Evolutionary conservation across 2,797 vertebrate genomes (phyloP).

Genomic region (Clamator glandarius): DNA sequence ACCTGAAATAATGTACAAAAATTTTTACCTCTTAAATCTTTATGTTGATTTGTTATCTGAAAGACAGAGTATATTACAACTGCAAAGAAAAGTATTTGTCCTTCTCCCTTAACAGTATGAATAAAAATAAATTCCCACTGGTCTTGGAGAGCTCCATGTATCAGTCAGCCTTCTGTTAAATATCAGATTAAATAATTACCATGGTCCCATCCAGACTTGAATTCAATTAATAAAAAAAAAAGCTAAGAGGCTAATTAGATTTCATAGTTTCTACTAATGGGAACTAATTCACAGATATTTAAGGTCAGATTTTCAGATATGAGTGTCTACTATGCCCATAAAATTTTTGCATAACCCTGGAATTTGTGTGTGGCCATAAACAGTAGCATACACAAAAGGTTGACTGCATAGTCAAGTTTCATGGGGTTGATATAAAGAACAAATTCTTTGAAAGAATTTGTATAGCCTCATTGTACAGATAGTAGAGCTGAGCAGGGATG

Average conservation of each 20-base stretch:
- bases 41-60: neutral
- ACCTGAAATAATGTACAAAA: neutral
- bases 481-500: neutral
- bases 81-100: neutral
- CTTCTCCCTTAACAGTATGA: neutral
- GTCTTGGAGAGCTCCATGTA: neutral
- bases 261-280: neutral
- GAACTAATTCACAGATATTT: neutral
- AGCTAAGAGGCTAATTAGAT: neutral
- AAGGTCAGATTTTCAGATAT: neutral
- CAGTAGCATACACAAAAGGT: neutral
- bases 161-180: neutral
- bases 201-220: neutral
- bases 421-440: neutral
- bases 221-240: neutral
- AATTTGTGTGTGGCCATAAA: neutral
- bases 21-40: neutral
- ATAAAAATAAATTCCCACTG: neutral
- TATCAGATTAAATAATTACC: neutral
- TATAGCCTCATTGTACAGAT: neutral
- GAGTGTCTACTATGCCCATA: neutral
- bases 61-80: neutral
- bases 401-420: neutral
- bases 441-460: neutral
- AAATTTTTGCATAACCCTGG: neutral